Conservation (phyloP, 2,797 vertebrate genomes). For the Agapornis canus region DNA sequence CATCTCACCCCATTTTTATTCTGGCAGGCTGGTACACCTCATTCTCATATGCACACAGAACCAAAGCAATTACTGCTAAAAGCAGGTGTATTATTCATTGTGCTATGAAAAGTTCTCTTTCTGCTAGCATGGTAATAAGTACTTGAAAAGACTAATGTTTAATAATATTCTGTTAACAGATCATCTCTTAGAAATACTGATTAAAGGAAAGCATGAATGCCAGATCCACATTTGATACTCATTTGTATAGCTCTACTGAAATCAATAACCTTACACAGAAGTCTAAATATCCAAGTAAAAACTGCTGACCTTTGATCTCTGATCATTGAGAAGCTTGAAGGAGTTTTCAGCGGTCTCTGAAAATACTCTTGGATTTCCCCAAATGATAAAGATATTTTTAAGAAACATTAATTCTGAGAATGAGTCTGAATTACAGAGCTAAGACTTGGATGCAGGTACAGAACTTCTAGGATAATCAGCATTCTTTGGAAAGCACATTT, state of each 20-base stretch:
- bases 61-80: slow-evolving; percentile 54
- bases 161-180: slow-evolving; percentile 36
- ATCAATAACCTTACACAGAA: neutral
- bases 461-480: neutral
- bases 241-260: neutral
- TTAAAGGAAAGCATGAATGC: neutral
- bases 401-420: neutral
- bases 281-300: neutral
- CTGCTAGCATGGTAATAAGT: slow-evolving; percentile 29
- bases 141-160: slow-evolving; percentile 49
- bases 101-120: slow-evolving; percentile 9
- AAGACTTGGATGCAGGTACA: neutral
- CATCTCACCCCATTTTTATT: slow-evolving; percentile 24
- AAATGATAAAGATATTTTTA: neutral
- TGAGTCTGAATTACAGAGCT: neutral
- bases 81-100: slow-evolving; percentile 16
- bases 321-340: neutral
- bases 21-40: neutral
- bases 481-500: neutral
- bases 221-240: neutral
- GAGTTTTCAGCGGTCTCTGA: neutral
- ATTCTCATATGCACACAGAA: neutral
- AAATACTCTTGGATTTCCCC: neutral
- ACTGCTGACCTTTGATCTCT: neutral
- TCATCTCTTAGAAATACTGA: slow-evolving; percentile 2